These are phyloP conservation scores for Anagyrus pseudococci DNA, from an alignment of 2,888 invertebrate genomes.

Conservation along the genomic window DNA sequence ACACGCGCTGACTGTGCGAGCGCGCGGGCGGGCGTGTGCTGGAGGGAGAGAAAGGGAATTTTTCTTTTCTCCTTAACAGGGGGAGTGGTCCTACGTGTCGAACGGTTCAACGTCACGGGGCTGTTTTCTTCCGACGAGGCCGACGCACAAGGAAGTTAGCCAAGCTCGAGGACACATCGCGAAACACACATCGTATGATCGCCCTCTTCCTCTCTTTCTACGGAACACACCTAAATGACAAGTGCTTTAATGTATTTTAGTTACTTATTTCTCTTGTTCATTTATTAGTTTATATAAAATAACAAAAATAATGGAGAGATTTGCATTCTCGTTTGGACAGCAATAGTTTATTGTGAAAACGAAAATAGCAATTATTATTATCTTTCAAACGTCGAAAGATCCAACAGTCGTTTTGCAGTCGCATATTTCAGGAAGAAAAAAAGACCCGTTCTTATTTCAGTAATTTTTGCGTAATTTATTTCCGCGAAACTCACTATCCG, in stretches of 20 bases:
- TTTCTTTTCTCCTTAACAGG: slow-evolving; percentile 37
- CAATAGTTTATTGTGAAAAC: not conserved
- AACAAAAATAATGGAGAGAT: too few species aligned
- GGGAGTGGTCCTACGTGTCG: slow-evolving; percentile 38
- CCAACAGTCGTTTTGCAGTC: slow-evolving; percentile 55
- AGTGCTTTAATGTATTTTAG: not conserved
- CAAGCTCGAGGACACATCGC: not conserved
- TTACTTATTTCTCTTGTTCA: not conserved
- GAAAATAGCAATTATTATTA: slow-evolving; percentile 47
- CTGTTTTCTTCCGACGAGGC: slow-evolving; percentile 35
- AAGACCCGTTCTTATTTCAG: slow-evolving; percentile 42
- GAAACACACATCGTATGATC: not conserved
- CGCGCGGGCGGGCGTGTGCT: too few species aligned
- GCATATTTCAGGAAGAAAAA: slow-evolving; percentile 41
- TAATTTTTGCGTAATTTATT: slow-evolving; percentile 40
- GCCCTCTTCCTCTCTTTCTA: not conserved
- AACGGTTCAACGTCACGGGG: slow-evolving; percentile 40
- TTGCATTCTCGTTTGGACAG: not conserved
- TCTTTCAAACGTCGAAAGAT: slow-evolving; percentile 43
- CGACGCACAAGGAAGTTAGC: not conserved
- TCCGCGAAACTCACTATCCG: too few species aligned
- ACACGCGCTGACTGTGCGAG: too few species aligned
- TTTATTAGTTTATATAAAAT: too few species aligned
- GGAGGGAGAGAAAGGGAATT: slow-evolving; percentile 40
- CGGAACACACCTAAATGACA: not conserved